Base-by-base conservation (phyloP, 2,113 vertebrate species). In the Sigmodon hispidus region DNA sequence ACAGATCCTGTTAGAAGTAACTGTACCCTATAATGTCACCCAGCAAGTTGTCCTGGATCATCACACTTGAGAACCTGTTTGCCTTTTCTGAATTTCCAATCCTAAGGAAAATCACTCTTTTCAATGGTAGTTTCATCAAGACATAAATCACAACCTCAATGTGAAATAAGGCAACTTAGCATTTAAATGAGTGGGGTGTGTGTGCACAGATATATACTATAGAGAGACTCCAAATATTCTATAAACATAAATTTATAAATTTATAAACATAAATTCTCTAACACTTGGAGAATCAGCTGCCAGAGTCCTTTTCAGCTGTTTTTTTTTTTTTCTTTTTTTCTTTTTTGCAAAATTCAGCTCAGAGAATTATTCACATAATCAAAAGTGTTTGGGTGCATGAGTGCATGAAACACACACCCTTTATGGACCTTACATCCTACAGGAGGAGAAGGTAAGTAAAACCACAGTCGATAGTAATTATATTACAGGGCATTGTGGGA, bases 1-100 rank as follows among this genome's bases (percentile, higher is more conserved):
- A 92, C 69, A 69, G 92, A 90, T 94, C 69, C 81, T 97, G 61
- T 96, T 97, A 96, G 95, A 96, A 96, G 92, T 96, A 95, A 96
- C 69, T 2, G 15, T 96, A 94, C 87, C 76, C 80, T 94, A 77
- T 61, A 94, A 83, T 79, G 72, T 93, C 89, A 95, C 55, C 85
- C 61, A 89, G 80, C 45, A 79, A 96, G 48, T 50, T 94, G 48
- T 73, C 87, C 88, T 89, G 80, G 24, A 52, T 96, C 59, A 50
- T 67, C 45, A 63, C 69, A 77, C 81, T 93, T 87, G 77, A 94
- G 93, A 94, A 94, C 85, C 95, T 97, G 55, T 95, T 93, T 88
- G 59, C 50, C 89, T 96, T 87, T 92, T 92, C 72, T 90, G 91
- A 96, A 40, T 86, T 96, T 96, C 48, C 77, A 77, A 26, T 80